phyloP scores from a whole-genome alignment of 2,888 invertebrate species.

The Scaptodrosophila latifasciaeformis region DNA sequence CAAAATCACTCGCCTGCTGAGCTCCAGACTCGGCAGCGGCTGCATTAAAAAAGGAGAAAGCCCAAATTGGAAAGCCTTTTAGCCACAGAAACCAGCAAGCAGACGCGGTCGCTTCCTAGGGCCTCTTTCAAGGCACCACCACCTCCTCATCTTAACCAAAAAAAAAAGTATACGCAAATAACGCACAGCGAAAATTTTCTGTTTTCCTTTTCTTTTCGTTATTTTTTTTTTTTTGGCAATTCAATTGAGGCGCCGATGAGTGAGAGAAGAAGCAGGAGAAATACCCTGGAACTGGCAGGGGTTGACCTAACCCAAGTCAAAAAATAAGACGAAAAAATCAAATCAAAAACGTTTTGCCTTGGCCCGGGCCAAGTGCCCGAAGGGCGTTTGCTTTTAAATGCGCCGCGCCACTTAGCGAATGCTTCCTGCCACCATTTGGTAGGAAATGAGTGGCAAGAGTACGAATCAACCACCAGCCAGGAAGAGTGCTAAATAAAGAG shows the following conservation, averaged over 20 bases:
- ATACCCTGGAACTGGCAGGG: no score
- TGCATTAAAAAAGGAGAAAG: constrained; percentile 26
- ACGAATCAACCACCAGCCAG: no score
- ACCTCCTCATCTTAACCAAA: not conserved
- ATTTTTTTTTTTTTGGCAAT: constrained; percentile 44
- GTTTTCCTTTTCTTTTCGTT: no score
- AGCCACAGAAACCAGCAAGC: not conserved
- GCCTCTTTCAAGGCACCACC: no score
- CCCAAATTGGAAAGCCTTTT: constrained; percentile 13
- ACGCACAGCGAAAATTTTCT: constrained; percentile 56
- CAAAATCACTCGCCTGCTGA: no score
- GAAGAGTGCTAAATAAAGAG: no score
- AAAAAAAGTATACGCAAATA: constrained; percentile 1
- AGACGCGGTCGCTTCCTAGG: not conserved
- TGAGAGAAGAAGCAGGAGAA: no score
- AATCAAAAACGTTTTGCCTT: constrained; percentile 8
- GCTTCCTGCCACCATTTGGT: constrained; percentile 36
- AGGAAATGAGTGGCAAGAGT: no score
- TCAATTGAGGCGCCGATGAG: constrained; percentile 35
- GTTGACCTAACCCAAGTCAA: no score
- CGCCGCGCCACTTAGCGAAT: constrained; percentile 55
- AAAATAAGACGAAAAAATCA: not conserved
- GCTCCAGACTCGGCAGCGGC: constrained; percentile 27
- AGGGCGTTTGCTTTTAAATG: constrained; percentile 62
- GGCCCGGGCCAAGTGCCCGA: constrained; percentile 35